These are phyloP conservation scores for Hirtodrosophila cameraria DNA, from an alignment of 2,888 invertebrate species.

Conservation along the genomic window DNA sequence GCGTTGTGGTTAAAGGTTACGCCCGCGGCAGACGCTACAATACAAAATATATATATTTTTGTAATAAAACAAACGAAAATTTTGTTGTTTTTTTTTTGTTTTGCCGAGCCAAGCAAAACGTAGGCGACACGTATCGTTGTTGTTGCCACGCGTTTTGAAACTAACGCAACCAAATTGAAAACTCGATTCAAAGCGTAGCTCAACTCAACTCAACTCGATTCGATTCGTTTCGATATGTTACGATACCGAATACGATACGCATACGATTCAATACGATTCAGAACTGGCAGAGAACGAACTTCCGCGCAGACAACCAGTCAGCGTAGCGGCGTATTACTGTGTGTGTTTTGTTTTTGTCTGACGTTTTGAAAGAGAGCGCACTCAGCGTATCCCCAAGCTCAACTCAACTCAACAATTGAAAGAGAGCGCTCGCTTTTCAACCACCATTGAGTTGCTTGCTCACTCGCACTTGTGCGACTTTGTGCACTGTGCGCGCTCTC, in stretches of 20 bases:
- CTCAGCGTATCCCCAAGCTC: constrained; percentile 20
- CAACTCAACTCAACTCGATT: constrained; percentile 19
- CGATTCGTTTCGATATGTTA: constrained; percentile 6
- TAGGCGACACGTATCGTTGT: too few relatives aligned
- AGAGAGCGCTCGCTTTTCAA: constrained; percentile 5
- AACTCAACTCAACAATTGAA: constrained; percentile 9
- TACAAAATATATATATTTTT: constrained; percentile 35
- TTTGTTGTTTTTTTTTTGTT: background rate
- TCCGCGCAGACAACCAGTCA: constrained; percentile 68
- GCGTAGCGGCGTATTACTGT: constrained; percentile 68
- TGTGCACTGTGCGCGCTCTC: constrained; percentile 26
- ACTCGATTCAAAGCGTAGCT: constrained; percentile 7
- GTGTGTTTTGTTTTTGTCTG: too few relatives aligned
- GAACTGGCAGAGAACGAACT: too few relatives aligned
- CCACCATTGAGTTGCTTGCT: constrained; percentile 36
- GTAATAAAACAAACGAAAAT: background rate
- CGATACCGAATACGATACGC: constrained; percentile 13
- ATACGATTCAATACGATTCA: constrained; percentile 24
- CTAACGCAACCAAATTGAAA: constrained; percentile 42
- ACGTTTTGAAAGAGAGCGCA: too few relatives aligned
- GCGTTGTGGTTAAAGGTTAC: constrained; percentile 58
- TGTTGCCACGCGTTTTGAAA: constrained; percentile 54
- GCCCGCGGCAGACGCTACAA: constrained; percentile 55
- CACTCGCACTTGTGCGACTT: constrained; percentile 19
- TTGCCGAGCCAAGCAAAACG: too few relatives aligned